phyloP scores from a whole-genome alignment of 2,888 invertebrate species.

The Ferdinandea cuprea region DNA sequence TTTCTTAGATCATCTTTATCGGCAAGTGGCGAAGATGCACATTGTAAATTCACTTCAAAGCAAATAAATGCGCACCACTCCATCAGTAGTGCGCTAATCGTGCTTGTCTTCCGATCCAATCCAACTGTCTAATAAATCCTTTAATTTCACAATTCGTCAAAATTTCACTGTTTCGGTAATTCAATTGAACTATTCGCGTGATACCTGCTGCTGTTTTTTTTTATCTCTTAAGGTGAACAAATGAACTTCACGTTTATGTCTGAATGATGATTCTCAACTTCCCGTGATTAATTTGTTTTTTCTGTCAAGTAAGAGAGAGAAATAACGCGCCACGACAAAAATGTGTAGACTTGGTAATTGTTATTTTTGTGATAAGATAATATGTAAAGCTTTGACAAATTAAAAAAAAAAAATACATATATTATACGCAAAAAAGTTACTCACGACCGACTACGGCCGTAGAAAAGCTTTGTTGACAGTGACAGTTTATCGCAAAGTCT shows the following conservation, averaged over 20 bases:
- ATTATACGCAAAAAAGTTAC: not conserved
- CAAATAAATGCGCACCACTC: conserved; percentile 36
- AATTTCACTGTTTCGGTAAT: not conserved
- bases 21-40: conserved; percentile 25
- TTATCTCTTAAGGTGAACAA: conserved; percentile 4
- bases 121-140: not conserved
- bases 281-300: not conserved
- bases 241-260: conserved; percentile 5
- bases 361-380: conserved; percentile 58
- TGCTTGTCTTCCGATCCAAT: conserved; percentile 18
- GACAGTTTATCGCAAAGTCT: conserved; percentile 39
- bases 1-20: conserved; percentile 37
- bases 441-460: conserved; percentile 17
- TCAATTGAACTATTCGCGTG: not conserved
- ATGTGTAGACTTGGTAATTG: conserved; percentile 1
- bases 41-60: conserved; percentile 19
- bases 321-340: conserved; percentile 18
- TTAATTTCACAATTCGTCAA: conserved; percentile 27
- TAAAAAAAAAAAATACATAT: conserved; percentile 34
- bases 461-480: conserved; percentile 37
- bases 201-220: not conserved
- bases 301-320: not conserved
- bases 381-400: conserved; percentile 54
- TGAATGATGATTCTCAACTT: not conserved
- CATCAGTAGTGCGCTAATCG: conserved; percentile 28